Evolutionary conservation across 2,113 vertebrate genomes (phyloP).

Genomic region (Hypanus sabinus): DNA sequence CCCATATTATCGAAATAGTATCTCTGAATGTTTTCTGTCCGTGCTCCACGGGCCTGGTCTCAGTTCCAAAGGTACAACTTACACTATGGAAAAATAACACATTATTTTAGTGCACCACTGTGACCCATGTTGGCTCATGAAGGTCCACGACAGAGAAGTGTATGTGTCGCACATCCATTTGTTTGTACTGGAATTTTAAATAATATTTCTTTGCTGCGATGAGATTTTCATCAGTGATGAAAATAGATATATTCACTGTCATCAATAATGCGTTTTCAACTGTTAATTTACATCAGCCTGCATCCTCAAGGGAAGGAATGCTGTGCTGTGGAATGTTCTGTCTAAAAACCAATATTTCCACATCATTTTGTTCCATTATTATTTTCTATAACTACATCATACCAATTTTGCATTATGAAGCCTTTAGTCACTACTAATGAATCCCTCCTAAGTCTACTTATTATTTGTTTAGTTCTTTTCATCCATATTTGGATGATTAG

Average conservation of each 20-base stretch:
- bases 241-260: neutral
- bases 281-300: neutral
- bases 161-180: too few relatives aligned
- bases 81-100: too few relatives aligned
- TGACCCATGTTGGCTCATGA: too few relatives aligned
- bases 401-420: neutral
- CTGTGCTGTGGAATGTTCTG: neutral
- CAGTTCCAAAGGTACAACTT: too few relatives aligned
- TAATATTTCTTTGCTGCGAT: neutral
- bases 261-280: neutral
- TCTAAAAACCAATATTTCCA: neutral
- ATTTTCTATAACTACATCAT: neutral
- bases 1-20: too few relatives aligned
- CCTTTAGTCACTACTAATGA: neutral
- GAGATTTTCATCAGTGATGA: neutral
- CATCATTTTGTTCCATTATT: neutral
- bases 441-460: neutral
- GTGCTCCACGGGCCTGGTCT: too few relatives aligned
- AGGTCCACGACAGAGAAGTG: too few relatives aligned
- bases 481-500: neutral
- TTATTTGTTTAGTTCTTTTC: neutral
- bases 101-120: too few relatives aligned
- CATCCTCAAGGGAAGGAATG: neutral
- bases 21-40: too few relatives aligned
- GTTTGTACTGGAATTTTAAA: too few relatives aligned